These are phyloP conservation scores for Deilephila elpenor DNA, from an alignment of 2,888 invertebrate species.

Conservation along the genomic window DNA sequence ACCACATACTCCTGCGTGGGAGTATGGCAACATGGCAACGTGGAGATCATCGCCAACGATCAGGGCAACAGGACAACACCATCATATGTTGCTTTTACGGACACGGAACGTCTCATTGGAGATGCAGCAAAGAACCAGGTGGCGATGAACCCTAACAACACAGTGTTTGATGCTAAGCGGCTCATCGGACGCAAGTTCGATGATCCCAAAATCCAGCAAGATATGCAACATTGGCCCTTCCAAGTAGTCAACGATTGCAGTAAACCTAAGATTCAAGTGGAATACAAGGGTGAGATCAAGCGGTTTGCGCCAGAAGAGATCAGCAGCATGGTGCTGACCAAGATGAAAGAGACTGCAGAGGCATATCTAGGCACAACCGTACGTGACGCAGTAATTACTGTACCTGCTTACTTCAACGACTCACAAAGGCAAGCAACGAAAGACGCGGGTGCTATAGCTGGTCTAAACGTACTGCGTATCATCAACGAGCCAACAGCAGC, in stretches of 20 bases:
- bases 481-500: slow-evolving; percentile 93
- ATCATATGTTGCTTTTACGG: slow-evolving; percentile 94
- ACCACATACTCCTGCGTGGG: slow-evolving; percentile 95
- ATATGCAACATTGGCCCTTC: slow-evolving; percentile 94
- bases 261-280: slow-evolving; percentile 88
- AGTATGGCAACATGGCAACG: slow-evolving; percentile 92
- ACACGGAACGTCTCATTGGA: slow-evolving; percentile 92
- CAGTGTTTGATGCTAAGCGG: slow-evolving; percentile 89
- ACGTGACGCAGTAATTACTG: slow-evolving; percentile 91
- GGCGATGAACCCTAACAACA: slow-evolving; percentile 90
- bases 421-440: slow-evolving; percentile 91
- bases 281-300: slow-evolving; percentile 87
- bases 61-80: slow-evolving; percentile 95
- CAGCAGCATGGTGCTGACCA: slow-evolving; percentile 87
- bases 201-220: slow-evolving; percentile 90
- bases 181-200: slow-evolving; percentile 91
- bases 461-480: slow-evolving; percentile 91
- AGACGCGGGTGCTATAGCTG: slow-evolving; percentile 91
- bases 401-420: slow-evolving; percentile 92
- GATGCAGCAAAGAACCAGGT: slow-evolving; percentile 95
- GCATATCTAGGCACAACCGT: slow-evolving; percentile 87
- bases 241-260: slow-evolving; percentile 86
- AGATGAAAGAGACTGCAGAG: slow-evolving; percentile 88
- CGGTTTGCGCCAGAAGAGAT: slow-evolving; percentile 88
- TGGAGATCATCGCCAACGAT: slow-evolving; percentile 94